Evolutionary conservation across 2,797 vertebrate genomes (phyloP).

Genomic region (Heliangelus exortis): DNA sequence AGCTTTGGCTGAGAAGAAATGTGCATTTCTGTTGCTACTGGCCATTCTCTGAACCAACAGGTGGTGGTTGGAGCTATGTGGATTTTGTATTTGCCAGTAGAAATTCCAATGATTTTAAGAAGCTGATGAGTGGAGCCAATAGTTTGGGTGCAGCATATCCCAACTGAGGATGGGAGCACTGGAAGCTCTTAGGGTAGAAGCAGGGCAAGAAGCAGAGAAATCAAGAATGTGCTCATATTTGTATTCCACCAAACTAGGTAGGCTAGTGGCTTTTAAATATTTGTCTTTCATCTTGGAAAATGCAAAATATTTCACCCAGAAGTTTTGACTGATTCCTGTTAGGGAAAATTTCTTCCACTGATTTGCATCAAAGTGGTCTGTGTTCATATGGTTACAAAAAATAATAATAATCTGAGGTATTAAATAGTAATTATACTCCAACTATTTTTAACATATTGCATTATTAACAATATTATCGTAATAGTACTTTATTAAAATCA

Average conservation of each 20-base stretch:
- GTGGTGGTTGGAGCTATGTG: neutral
- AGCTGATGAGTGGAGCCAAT: neutral
- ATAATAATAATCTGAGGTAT: neutral
- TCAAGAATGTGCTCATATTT: neutral
- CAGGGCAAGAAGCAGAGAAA: neutral
- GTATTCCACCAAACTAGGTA: neutral
- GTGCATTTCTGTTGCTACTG: neutral
- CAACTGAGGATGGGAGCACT: neutral
- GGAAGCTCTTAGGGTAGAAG: neutral
- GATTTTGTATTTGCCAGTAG: neutral
- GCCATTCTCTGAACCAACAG: neutral
- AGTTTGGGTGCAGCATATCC: neutral
- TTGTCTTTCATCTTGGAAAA: neutral
- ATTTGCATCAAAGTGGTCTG: neutral
- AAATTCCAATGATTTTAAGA: neutral
- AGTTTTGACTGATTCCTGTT: neutral
- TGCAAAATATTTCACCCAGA: neutral
- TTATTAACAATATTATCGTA: conserved; percentile 46
- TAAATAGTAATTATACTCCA: neutral
- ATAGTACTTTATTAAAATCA: conserved; percentile 55
- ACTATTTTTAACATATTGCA: conserved; percentile 31
- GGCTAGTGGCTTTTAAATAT: neutral
- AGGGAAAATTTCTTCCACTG: neutral
- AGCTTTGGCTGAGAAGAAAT: neutral
- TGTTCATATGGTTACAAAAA: neutral